phyloP scores from a whole-genome alignment of 1,140 invertebrate genomes.

The Drosophila bipectinata region DNA sequence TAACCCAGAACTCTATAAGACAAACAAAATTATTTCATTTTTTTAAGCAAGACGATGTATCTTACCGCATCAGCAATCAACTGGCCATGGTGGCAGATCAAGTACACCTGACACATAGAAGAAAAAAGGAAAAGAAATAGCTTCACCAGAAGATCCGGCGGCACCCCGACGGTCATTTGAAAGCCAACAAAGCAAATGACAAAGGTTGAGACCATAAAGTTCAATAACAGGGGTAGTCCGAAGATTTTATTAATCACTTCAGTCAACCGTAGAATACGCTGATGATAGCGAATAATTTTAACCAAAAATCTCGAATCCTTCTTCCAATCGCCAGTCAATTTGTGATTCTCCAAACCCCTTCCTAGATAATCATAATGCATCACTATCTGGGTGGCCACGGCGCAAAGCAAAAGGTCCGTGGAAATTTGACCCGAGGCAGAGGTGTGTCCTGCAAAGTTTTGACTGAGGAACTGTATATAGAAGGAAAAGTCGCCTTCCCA shows the following conservation, averaged over 20 bases:
- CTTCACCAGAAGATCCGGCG: slow-evolving; percentile 57
- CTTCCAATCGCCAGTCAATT: slow-evolving; percentile 30
- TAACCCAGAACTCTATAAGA: slow-evolving; percentile 53
- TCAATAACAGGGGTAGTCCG: slow-evolving; percentile 58
- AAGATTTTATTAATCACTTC: slow-evolving; percentile 59
- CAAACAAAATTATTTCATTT: not conserved
- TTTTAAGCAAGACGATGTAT: not conserved
- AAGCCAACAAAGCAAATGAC: slow-evolving; percentile 77
- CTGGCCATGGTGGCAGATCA: slow-evolving; percentile 71
- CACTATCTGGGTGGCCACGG: slow-evolving; percentile 61
- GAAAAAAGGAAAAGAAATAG: slow-evolving; percentile 58
- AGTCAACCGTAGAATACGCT: slow-evolving; percentile 38
- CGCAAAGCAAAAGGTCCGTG: slow-evolving; percentile 65
- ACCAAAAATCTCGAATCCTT: slow-evolving; percentile 32
- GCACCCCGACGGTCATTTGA: slow-evolving; percentile 67
- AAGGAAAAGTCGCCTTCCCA: slow-evolving; percentile 57
- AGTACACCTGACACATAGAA: slow-evolving; percentile 56
- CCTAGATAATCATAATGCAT: slow-evolving; percentile 73
- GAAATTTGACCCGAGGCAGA: slow-evolving; percentile 72
- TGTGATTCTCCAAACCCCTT: slow-evolving; percentile 19
- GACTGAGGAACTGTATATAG: slow-evolving; percentile 45
- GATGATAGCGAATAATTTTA: slow-evolving; percentile 49
- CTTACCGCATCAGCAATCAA: slow-evolving; percentile 63
- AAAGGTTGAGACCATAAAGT: slow-evolving; percentile 72
- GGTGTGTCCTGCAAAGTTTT: slow-evolving; percentile 65